Base-by-base conservation (phyloP, 2,113 vertebrate species). In the Columbina picui region DNA sequence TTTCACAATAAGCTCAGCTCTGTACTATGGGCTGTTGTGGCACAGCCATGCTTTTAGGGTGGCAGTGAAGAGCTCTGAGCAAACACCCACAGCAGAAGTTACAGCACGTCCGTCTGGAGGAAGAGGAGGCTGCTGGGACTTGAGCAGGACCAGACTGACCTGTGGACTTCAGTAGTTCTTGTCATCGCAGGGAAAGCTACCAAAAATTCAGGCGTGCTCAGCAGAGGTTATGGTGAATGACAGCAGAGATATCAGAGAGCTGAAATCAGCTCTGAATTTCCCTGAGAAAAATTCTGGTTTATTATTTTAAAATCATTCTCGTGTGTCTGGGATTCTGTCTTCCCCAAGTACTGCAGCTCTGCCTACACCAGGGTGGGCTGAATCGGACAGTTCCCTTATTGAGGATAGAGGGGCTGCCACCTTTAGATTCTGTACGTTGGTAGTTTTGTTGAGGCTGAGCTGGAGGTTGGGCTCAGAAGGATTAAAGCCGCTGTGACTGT, bases 401-500 rank as follows among this genome's bases (percentile, higher is more conserved):
- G 23, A 17, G 2, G 32, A 27, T 2, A 0, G 1, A n/a, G 87
- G 60, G n/a, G n/a, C 43, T 74, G 82, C 38, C 43, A 60, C 29
- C 63, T 74, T 29, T 22, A 43, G 18, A 3, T 20, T 52, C 63
- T 52, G 7, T 25, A 39, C 23, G 50, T 11, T 5, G 34, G 18
- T 43, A 17, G 6, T 64, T 79, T 73, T 27, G 7, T 53, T 75
- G 47, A 4, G 43, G 43, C 60, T 34, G 49, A 27, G 30, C 52
- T 67, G 0, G 3, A 60, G 84, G 59, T 86, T 65, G 67, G 82
- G 53, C 78, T 64, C 7, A 45, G 55, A 21, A 70, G 75, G 87
- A 77, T 95, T 91, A 83, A 76, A 77, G 71, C 75, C 73, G 67
- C 89, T 94, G 52, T 87, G 75, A 15, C 63, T 90, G 94, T 93